Percentiles rank a stretch among this genome's conserved stretches.
These are phyloP conservation scores for Dasyurus viverrinus DNA, from an alignment of 2,113 vertebrate species.

Conservation along the genomic window DNA sequence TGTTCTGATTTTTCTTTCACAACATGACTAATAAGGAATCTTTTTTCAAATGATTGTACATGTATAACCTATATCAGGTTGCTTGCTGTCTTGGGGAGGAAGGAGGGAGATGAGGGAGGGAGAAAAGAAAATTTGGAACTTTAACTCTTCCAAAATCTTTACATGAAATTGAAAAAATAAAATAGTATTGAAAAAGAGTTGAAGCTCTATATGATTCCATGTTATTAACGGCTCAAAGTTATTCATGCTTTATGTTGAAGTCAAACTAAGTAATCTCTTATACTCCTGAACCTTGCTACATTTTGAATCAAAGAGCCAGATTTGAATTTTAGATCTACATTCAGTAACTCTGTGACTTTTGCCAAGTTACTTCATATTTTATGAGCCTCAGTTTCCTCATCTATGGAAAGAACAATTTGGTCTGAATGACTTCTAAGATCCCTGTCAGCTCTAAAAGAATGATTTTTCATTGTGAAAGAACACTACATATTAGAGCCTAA, in stretches of 20 bases:
- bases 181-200: too few relatives aligned
- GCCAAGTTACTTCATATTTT: neutral
- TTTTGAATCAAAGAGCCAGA: neutral
- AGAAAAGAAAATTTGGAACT: too few relatives aligned
- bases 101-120: too few relatives aligned
- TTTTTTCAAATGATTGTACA: too few relatives aligned
- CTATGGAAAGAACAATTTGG: neutral
- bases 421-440: neutral
- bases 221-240: neutral
- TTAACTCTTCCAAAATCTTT: too few relatives aligned
- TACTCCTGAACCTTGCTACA: neutral
- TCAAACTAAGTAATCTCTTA: neutral
- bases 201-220: neutral
- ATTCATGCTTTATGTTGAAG: neutral
- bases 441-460: neutral
- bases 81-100: too few relatives aligned
- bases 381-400: neutral
- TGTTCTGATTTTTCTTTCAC: too few relatives aligned
- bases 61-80: too few relatives aligned
- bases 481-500: neutral
- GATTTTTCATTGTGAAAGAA: neutral
- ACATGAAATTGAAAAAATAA: too few relatives aligned
- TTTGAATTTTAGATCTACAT: neutral
- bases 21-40: too few relatives aligned
- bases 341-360: neutral